Evolutionary conservation across 2,888 invertebrate genomes (phyloP).

Genomic region (Entomobrya proxima): DNA sequence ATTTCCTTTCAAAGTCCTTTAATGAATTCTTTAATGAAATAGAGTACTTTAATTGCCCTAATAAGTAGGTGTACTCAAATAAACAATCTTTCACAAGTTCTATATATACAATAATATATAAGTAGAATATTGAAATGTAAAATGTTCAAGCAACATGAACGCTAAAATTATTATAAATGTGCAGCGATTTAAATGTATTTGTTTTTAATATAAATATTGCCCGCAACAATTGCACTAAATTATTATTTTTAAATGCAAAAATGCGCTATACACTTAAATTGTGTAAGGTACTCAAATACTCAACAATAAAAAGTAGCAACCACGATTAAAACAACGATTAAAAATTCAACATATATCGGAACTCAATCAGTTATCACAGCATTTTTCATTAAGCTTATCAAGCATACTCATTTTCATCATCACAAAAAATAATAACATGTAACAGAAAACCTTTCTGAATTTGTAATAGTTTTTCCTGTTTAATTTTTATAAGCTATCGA

Average conservation of each 20-base stretch:
- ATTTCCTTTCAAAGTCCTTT: no score
- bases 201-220: neutral
- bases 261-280: neutral
- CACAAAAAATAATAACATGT: slow-evolving; percentile 42
- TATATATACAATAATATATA: no score
- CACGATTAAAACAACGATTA: neutral
- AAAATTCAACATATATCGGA: slow-evolving; percentile 1
- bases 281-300: neutral
- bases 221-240: slow-evolving; percentile 6
- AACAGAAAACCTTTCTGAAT: slow-evolving; percentile 29
- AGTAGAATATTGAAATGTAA: no score
- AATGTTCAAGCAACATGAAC: no score
- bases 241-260: neutral
- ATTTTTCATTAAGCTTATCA: slow-evolving; percentile 19
- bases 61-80: no score
- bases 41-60: no score
- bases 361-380: slow-evolving; percentile 54
- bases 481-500: no score
- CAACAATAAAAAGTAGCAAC: neutral
- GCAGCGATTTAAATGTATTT: no score
- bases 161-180: no score
- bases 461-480: no score
- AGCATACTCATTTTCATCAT: slow-evolving; percentile 56
- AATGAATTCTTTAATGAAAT: no score
- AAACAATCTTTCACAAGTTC: no score